These are phyloP conservation scores for Phoenicopterus ruber DNA, from an alignment of 2,113 vertebrate genomes.

Conservation along the genomic window DNA sequence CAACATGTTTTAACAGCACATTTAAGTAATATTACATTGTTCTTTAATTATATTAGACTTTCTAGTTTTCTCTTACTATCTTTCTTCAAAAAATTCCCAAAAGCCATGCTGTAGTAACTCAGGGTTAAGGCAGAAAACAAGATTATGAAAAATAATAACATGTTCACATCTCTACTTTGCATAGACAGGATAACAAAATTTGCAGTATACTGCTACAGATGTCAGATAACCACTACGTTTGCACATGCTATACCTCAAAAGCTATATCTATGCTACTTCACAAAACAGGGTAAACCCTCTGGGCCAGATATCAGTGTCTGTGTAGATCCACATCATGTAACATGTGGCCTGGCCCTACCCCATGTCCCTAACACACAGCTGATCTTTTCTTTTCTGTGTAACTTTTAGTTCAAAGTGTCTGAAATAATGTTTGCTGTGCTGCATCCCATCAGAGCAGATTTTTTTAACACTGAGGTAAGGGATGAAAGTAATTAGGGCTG, in stretches of 20 bases:
- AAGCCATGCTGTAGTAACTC: background rate
- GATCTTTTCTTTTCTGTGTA: background rate
- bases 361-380: background rate
- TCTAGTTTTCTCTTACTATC: background rate
- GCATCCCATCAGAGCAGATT: background rate
- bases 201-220: background rate
- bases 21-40: background rate
- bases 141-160: background rate
- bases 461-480: background rate
- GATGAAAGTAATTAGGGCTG: background rate
- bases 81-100: background rate
- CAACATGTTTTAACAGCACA: background rate
- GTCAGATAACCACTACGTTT: background rate
- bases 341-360: background rate
- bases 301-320: background rate
- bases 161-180: background rate
- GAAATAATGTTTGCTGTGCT: background rate
- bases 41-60: background rate
- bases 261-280: too few species aligned
- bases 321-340: background rate
- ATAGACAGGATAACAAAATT: background rate
- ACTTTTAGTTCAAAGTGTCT: background rate
- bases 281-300: background rate
- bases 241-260: background rate
- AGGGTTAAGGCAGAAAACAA: background rate